Percentiles rank a stretch among this genome's conserved stretches.
These are phyloP conservation scores for Ammospiza caudacuta DNA, from an alignment of 2,113 vertebrate genomes.

Conservation along the genomic window DNA sequence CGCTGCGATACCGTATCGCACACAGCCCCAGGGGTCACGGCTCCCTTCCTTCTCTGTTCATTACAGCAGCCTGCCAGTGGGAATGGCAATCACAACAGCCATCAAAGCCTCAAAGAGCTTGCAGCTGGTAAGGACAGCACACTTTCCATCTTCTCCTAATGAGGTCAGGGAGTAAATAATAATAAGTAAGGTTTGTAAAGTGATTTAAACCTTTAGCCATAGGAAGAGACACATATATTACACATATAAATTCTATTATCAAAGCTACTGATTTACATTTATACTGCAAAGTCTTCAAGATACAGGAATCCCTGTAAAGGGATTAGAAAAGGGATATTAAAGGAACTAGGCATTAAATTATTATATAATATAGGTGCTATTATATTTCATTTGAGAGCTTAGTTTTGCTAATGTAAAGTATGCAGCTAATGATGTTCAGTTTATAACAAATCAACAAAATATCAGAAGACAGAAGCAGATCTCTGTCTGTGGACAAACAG, in stretches of 20 bases:
- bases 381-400: not conserved
- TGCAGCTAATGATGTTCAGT: not conserved
- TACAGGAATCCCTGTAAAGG: not conserved
- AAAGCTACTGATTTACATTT: not conserved
- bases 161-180: not conserved
- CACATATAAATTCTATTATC: not conserved
- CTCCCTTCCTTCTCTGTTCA: slow-evolving; percentile 4
- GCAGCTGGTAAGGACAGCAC: not conserved
- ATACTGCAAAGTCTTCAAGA: not conserved
- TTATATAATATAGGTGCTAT: not conserved
- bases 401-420: not conserved
- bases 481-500: not conserved
- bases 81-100: not conserved
- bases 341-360: not conserved
- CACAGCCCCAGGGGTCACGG: not conserved
- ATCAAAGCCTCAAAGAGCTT: not conserved
- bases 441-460: not conserved
- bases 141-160: not conserved
- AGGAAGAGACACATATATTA: not conserved
- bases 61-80: not conserved
- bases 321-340: not conserved
- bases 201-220: not conserved
- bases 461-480: not conserved
- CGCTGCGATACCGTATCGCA: slow-evolving; percentile 45
- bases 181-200: not conserved